Base-by-base conservation (phyloP, 2,888 invertebrate genomes). In the Sphecodes monilicornis region DNA sequence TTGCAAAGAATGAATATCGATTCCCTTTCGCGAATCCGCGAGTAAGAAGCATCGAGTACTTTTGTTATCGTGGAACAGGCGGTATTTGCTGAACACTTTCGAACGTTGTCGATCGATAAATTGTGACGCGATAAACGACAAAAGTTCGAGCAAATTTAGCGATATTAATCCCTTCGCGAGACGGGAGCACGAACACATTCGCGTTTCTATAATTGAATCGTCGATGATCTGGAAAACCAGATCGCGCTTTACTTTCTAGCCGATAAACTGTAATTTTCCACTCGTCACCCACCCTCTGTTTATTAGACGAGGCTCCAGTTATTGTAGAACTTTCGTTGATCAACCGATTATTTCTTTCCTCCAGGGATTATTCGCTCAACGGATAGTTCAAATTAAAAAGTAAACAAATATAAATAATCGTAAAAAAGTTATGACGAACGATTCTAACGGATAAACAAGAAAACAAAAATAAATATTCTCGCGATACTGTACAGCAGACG, bases 61-160 rank as follows among this genome's bases (percentile, higher is more conserved):
- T 22, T 11, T 18, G 73, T 76, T 77, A 54, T 73, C 76, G 2
- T 5, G 26, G 1, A 16, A 26, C 41, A 29, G 41, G n/a, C 41
- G 60, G 64, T 43, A 57, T 75, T 78, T 66, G 54, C 43, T n/a
- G 1, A 66, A 39, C 64, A 73, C 71, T 75, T 81, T 70, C 69
- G 70, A 29, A 39, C 22, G 22, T 77, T 82, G 75, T 78, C 83
- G 10, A 29, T 1, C 36, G 83, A 75, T 78, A 78, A 78, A 57
- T 73, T 29, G 16, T 6, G 22, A 8, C 32, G 5, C 11, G 77
- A 74, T 66, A 78, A 84, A 36, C 54, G 1, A 26, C 22, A 32
- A 75, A 84, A 70, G 32, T 73, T 64, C 22, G 8, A 36, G 69
- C 26, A 18, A 39, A 68, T 68, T 39, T 11, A 32, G 13, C 39